Evolutionary conservation across 2,888 invertebrate genomes (phyloP).

Genomic region (Anthophora plumipes): DNA sequence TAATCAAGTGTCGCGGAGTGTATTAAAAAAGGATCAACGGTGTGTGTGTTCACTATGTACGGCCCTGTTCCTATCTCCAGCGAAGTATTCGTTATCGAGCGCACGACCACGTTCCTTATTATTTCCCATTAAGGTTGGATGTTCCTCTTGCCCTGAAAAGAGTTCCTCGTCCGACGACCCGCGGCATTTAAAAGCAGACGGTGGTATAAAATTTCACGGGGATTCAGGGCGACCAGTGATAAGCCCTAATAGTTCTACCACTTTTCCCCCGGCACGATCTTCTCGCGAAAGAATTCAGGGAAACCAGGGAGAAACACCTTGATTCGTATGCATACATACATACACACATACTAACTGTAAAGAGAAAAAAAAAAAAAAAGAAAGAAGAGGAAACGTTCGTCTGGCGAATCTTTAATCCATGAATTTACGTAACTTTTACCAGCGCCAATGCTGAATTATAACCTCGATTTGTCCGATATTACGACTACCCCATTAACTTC

Average conservation of each 20-base stretch:
- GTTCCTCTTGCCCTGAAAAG: conserved; percentile 55
- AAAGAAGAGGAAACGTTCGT: too few relatives aligned
- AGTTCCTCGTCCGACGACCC: conserved; percentile 34
- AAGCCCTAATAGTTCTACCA: conserved; percentile 39
- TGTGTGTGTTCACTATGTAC: not conserved
- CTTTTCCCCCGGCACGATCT: conserved; percentile 2
- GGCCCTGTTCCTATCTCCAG: conserved; percentile 48
- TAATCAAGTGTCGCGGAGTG: too few relatives aligned
- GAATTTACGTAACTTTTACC: conserved; percentile 21
- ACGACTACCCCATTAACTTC: not conserved
- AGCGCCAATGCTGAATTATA: conserved; percentile 10
- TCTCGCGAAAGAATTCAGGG: conserved; percentile 10
- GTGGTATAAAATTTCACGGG: conserved; percentile 65
- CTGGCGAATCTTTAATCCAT: not conserved
- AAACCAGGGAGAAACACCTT: not conserved
- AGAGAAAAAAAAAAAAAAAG: too few relatives aligned
- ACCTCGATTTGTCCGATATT: not conserved
- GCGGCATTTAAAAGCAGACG: conserved; percentile 60
- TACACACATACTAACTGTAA: too few relatives aligned
- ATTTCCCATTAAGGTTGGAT: conserved; percentile 63
- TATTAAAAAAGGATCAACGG: too few relatives aligned
- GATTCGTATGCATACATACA: too few relatives aligned
- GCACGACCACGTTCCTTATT: conserved; percentile 59
- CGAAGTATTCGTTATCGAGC: conserved; percentile 54
- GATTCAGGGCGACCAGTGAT: conserved; percentile 49